These are phyloP conservation scores for Zosterops hypoxanthus DNA, from an alignment of 2,113 vertebrate species.

Conservation along the genomic window DNA sequence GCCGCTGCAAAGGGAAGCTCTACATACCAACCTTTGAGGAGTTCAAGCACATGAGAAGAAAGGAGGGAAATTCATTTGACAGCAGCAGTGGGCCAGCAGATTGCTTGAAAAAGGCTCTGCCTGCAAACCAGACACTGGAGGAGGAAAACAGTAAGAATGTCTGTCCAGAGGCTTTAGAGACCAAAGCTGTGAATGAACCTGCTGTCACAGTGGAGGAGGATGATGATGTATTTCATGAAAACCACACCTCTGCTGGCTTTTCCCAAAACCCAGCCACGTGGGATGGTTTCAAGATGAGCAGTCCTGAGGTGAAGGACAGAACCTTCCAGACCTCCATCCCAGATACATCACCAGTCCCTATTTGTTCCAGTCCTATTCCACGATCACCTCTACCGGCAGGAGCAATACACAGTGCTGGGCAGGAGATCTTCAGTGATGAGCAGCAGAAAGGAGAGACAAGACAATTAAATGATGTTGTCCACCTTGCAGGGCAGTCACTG, in stretches of 20 bases:
- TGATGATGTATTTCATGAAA: constrained; percentile 59
- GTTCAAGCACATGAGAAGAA: constrained; percentile 87
- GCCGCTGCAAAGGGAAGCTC: constrained; percentile 68
- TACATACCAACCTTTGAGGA: constrained; percentile 89
- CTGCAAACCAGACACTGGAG: neutral
- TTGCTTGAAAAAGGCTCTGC: neutral
- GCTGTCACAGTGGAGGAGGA: neutral
- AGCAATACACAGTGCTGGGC: constrained; percentile 36
- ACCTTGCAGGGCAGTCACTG: constrained; percentile 68
- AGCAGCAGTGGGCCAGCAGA: neutral
- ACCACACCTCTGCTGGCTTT: neutral
- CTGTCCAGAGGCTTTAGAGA: neutral
- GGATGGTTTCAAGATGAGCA: constrained; percentile 37
- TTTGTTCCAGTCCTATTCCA: constrained; percentile 82
- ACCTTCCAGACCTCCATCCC: neutral
- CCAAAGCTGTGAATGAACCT: neutral
- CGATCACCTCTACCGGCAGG: constrained; percentile 77
- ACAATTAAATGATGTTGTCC: constrained; percentile 46
- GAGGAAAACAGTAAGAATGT: neutral
- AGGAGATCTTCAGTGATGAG: constrained; percentile 32
- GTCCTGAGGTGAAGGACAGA: neutral
- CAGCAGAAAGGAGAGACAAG: constrained; percentile 22
- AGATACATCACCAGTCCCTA: constrained; percentile 30
- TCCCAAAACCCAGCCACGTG: neutral
- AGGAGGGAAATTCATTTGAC: constrained; percentile 39